A percentile compares a stretch with the other conserved stretches of the same genome.
Conservation (phyloP, 2,113 vertebrate genomes). For the Crotalus horridus region DNA sequence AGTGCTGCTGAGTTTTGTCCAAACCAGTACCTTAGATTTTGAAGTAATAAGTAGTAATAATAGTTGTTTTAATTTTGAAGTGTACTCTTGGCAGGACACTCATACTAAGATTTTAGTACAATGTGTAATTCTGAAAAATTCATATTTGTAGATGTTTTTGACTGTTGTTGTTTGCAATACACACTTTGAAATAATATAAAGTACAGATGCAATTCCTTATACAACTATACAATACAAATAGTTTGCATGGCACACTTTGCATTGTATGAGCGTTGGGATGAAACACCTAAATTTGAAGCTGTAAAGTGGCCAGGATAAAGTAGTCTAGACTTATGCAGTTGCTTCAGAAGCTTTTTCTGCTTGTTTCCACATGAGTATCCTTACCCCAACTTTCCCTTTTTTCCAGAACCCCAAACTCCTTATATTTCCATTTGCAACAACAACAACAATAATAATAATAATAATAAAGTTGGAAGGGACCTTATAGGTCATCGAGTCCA, state of each 20-base stretch:
- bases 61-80: neutral
- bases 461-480: too few relatives aligned
- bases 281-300: neutral
- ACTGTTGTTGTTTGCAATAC: neutral
- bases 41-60: too few relatives aligned
- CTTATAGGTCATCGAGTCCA: too few relatives aligned
- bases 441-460: accelerated
- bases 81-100: neutral
- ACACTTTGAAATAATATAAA: neutral
- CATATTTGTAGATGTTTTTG: neutral
- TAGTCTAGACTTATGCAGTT: neutral
- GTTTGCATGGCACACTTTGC: neutral
- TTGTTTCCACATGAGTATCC: neutral
- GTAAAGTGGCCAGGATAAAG: neutral
- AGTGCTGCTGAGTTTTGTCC: too few relatives aligned
- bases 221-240: neutral
- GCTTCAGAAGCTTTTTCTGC: neutral
- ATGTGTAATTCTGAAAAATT: neutral
- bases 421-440: neutral
- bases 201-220: neutral
- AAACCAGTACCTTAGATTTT: too few relatives aligned
- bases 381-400: neutral
- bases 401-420: neutral
- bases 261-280: neutral
- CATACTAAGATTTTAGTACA: neutral